Evolutionary conservation across 2,113 vertebrate species (phyloP), one percentile per base, ranked within the genome.

Genomic region (Craseonycteris thonglongyai): DNA sequence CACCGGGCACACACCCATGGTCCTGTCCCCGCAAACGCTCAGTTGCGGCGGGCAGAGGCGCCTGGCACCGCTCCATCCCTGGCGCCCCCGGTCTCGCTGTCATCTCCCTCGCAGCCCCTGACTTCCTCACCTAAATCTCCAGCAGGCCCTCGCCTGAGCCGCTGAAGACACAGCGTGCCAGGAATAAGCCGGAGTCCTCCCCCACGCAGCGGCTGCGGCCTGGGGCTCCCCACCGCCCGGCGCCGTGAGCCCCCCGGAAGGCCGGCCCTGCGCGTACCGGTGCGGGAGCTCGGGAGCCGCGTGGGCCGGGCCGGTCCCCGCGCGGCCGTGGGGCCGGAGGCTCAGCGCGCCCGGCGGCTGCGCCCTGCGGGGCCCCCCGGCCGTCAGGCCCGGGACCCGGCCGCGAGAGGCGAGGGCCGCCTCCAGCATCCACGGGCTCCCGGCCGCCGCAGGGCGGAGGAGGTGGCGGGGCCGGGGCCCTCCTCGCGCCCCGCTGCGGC

Each of bases 131-230:
- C 74, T 30, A 51, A 66, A 72, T 49, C 66, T 63, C 66, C 87
- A 65, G 56, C 95, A 95, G 97, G 96, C 94, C 96, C 96, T 14
- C 45, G 68, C 58, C 84, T n/a, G 11, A 9, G 68, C 33, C 56
- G 63, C 74, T 33, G 92, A 47, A 59, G 88, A 75, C 38, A 16
- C 89, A 93, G 68, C 76, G 61, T 58, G 95, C 76, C 71, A 19
- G 75, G 45, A 58, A 68, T 79, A 47, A 87, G 42, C n/a, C 54
- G 78, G 90, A 24, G 90, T 33, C 87, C 22, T 61, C 84, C 58
- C 66, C 86, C 95, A 88, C 59, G 84, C 88, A 63, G 42, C 82
- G n/a, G n/a, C 91, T 93, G 7, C 3, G 88, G 84, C 88, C 90
- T 28, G 56, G 12, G 58, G 54, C 83, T 30, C 68, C 83, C n/a